phyloP scores from a whole-genome alignment of 2,888 invertebrate species.

The Lamproptera curius region DNA sequence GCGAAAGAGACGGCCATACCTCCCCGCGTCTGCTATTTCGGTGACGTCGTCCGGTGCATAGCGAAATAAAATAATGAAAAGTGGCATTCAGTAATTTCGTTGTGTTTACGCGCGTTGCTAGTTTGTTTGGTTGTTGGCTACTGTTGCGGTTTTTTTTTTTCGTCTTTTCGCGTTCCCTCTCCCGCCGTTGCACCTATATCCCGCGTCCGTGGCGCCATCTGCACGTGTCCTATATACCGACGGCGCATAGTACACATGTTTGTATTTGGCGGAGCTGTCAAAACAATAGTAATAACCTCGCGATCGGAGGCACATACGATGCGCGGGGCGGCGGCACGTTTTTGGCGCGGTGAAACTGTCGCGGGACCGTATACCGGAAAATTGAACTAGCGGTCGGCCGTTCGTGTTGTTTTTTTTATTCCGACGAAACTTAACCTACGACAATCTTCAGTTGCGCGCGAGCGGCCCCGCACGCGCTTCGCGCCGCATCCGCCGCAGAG shows the following conservation, averaged over 20 bases:
- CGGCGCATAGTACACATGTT: slow-evolving; percentile 42
- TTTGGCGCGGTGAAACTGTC: slow-evolving; percentile 53
- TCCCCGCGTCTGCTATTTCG: slow-evolving; percentile 56
- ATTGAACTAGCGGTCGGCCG: slow-evolving; percentile 62
- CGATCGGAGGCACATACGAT: slow-evolving; percentile 28
- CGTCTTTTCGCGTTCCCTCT: slow-evolving; percentile 33
- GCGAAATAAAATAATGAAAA: slow-evolving; percentile 76
- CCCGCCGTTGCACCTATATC: slow-evolving; percentile 29
- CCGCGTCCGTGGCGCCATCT: slow-evolving; percentile 57
- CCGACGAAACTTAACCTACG: slow-evolving; percentile 69
- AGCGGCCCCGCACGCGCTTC: slow-evolving; percentile 64
- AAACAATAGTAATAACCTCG: slow-evolving; percentile 47
- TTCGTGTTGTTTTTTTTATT: slow-evolving; percentile 40
- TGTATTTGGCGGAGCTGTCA: slow-evolving; percentile 59
- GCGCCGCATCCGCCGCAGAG: slow-evolving; percentile 46
- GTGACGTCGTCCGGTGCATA: slow-evolving; percentile 72
- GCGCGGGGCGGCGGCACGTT: slow-evolving; percentile 41
- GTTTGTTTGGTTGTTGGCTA: slow-evolving; percentile 63
- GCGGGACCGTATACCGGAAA: slow-evolving; percentile 57
- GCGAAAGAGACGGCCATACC: slow-evolving; percentile 59
- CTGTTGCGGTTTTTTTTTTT: slow-evolving; percentile 24
- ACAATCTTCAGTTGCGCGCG: slow-evolving; percentile 75
- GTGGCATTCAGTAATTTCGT: slow-evolving; percentile 75
- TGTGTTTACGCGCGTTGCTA: slow-evolving; percentile 76
- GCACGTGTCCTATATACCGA: slow-evolving; percentile 37